Evolutionary conservation across 2,113 vertebrate genomes (phyloP).

Genomic region (Megaceryle torquata): DNA sequence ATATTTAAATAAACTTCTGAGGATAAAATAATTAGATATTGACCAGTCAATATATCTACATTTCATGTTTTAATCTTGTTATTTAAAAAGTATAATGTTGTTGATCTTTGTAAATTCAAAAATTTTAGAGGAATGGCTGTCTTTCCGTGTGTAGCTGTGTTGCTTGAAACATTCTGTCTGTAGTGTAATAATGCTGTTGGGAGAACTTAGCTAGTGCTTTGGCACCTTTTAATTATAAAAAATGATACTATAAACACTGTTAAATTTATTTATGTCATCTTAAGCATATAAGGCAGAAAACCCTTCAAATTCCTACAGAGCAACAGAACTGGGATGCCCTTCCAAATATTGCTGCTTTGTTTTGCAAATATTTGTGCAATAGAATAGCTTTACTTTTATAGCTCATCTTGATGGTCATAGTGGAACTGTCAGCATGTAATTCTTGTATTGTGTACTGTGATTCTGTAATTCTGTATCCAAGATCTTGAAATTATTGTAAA

Average conservation of each 20-base stretch:
- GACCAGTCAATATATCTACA: background rate
- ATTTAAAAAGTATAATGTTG: background rate
- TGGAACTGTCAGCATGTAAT: background rate
- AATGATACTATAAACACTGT: background rate
- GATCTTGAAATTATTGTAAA: background rate
- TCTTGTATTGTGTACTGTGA: background rate
- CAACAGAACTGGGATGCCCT: background rate
- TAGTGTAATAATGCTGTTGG: background rate
- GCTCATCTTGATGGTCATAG: background rate
- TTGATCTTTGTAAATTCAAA: background rate
- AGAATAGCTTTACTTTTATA: background rate
- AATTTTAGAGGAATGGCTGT: background rate
- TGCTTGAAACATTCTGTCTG: background rate
- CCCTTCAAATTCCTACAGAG: background rate
- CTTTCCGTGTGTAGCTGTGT: background rate
- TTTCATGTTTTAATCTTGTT: background rate
- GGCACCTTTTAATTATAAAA: background rate
- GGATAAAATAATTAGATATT: background rate
- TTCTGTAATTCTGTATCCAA: background rate
- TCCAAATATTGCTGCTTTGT: background rate
- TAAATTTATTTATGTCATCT: background rate
- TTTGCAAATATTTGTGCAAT: background rate
- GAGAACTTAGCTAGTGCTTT: background rate
- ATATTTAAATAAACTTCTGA: slow-evolving; percentile 20
- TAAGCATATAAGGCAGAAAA: background rate